These are phyloP conservation scores for Stichodactyla mertensii DNA, from an alignment of 64 coral and sea anemone genomes.

Conservation along the genomic window DNA sequence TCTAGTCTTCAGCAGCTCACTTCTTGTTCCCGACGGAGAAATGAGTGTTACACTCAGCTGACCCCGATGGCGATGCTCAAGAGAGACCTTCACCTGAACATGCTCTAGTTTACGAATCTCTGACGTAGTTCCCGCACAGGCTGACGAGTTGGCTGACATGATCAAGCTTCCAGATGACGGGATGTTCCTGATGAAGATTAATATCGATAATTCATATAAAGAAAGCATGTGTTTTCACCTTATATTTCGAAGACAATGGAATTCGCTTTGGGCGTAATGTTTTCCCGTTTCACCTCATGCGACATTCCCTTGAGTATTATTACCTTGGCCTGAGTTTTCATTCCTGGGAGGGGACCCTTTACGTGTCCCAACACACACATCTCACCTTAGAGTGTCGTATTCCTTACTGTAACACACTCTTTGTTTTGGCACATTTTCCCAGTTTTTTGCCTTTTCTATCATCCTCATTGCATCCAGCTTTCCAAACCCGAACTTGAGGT, in stretches of 20 bases:
- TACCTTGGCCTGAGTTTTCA: too few relatives aligned
- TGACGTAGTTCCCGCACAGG: constrained; percentile 51
- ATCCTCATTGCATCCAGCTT: constrained; percentile 79
- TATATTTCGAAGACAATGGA: too few relatives aligned
- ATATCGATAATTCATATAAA: too few relatives aligned
- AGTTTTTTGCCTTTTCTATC: constrained; percentile 66
- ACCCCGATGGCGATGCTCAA: constrained; percentile 76
- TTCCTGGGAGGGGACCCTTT: too few relatives aligned
- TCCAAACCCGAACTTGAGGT: constrained; percentile 98
- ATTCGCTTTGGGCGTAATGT: too few relatives aligned
- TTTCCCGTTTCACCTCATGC: too few relatives aligned
- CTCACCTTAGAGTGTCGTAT: constrained; percentile 53
- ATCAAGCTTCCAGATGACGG: constrained; percentile 82
- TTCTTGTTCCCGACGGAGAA: constrained; percentile 89
- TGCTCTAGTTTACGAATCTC: constrained; percentile 85
- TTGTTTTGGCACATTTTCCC: constrained; percentile 76
- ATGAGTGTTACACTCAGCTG: constrained; percentile 77
- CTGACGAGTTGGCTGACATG: constrained; percentile 70
- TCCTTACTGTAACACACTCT: constrained; percentile 47
- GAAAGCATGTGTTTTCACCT: too few relatives aligned
- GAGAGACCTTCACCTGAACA: constrained; percentile 70
- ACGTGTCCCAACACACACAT: too few relatives aligned
- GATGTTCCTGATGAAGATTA: constrained; percentile 45
- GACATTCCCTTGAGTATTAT: too few relatives aligned
- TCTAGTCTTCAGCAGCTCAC: constrained; percentile 74